phyloP scores from a whole-genome alignment of 2,113 vertebrate species.

The Otocyon megalotis region DNA sequence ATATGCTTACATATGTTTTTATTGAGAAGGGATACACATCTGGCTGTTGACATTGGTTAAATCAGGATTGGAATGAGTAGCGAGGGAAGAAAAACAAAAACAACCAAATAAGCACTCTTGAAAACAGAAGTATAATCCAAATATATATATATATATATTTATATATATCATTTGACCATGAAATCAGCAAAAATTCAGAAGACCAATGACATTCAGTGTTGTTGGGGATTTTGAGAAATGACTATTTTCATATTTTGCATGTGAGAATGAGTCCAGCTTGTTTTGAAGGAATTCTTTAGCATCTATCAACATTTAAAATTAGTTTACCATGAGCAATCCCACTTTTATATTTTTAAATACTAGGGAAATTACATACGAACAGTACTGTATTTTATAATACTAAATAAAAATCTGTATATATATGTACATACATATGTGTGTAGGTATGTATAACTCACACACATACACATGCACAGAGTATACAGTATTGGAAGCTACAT shows the following conservation, averaged over 20 bases:
- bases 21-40: neutral
- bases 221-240: neutral
- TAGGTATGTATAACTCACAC: neutral
- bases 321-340: neutral
- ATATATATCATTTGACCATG: neutral
- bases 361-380: neutral
- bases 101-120: neutral
- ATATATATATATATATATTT: neutral
- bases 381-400: neutral
- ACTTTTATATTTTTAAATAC: slow-evolving; percentile 26
- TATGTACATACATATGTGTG: neutral
- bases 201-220: neutral
- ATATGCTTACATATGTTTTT: neutral
- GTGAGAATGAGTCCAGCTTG: neutral
- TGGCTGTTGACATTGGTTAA: neutral
- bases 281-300: neutral
- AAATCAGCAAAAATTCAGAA: neutral
- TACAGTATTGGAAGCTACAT: neutral
- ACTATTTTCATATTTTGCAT: neutral
- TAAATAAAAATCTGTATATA: neutral
- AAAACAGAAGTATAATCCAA: neutral
- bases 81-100: neutral
- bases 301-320: neutral
- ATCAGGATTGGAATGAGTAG: neutral
- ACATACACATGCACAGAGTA: neutral